Evolutionary conservation across 2,797 vertebrate genomes (phyloP).

Genomic region (Pseudomugil tenellus): DNA sequence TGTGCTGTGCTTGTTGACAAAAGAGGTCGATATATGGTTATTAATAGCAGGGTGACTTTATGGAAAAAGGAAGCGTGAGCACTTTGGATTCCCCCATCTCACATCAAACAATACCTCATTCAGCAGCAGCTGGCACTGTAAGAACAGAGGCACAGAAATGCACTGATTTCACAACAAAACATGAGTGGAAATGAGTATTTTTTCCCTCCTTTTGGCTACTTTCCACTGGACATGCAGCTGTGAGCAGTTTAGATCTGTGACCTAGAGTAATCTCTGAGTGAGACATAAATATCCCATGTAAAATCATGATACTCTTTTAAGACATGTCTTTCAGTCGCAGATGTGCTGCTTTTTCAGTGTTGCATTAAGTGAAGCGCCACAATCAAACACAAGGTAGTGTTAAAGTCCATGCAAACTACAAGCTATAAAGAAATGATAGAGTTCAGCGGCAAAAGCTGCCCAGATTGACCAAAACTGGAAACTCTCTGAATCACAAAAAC

Average conservation of each 20-base stretch:
- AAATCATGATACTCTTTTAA: slow-evolving; percentile 52
- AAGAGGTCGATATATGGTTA: slow-evolving; percentile 77
- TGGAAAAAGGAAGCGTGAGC: slow-evolving; percentile 76
- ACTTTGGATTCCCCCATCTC: slow-evolving; percentile 70
- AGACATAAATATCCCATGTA: slow-evolving; percentile 40
- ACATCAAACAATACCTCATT: slow-evolving; percentile 75
- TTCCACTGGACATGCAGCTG: slow-evolving; percentile 70
- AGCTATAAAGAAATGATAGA: slow-evolving; percentile 15
- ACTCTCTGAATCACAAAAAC: not conserved
- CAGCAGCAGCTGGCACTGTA: slow-evolving; percentile 67
- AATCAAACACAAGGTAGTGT: slow-evolving; percentile 37
- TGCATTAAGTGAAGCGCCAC: slow-evolving; percentile 23
- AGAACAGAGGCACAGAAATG: slow-evolving; percentile 24
- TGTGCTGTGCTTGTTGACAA: slow-evolving; percentile 79
- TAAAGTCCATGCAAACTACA: slow-evolving; percentile 25
- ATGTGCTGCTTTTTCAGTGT: slow-evolving; percentile 34
- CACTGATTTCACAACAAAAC: slow-evolving; percentile 52
- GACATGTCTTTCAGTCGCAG: slow-evolving; percentile 42
- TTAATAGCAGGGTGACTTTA: slow-evolving; percentile 76
- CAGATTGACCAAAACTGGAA: slow-evolving; percentile 20
- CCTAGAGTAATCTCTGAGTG: slow-evolving; percentile 40
- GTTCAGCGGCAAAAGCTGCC: slow-evolving; percentile 7
- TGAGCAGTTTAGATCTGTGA: slow-evolving; percentile 44
- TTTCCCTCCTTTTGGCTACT: slow-evolving; percentile 12
- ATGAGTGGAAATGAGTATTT: slow-evolving; percentile 53